These are phyloP conservation scores for Sisor rabdophorus DNA, from an alignment of 2,113 vertebrate species.

Conservation along the genomic window DNA sequence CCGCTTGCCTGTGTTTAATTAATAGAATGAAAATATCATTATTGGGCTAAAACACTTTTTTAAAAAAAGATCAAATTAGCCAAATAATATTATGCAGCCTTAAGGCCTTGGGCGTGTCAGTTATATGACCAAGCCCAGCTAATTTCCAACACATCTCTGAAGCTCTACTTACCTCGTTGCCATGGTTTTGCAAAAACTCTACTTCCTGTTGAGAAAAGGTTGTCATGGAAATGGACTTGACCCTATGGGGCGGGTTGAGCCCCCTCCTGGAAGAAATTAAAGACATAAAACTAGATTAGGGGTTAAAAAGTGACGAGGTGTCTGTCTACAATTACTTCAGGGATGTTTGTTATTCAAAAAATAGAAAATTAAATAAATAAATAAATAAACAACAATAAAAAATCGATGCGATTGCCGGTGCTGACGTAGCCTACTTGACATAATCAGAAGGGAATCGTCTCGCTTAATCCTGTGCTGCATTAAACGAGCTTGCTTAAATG, in stretches of 20 bases:
- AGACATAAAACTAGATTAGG: conserved; percentile 17
- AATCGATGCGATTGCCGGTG: background rate
- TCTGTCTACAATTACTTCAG: background rate
- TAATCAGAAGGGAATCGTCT: background rate
- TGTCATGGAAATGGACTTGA: conserved; percentile 94
- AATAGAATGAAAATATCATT: background rate
- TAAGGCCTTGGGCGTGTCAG: no score
- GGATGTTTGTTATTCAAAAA: no score
- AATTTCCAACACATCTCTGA: background rate
- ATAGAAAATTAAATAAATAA: background rate
- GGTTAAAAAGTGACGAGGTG: background rate
- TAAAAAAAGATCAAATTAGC: background rate
- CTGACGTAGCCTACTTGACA: background rate
- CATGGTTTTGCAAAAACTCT: conserved; percentile 84
- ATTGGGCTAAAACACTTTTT: background rate
- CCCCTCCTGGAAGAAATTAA: conserved; percentile 74
- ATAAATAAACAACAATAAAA: background rate
- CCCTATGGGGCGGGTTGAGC: conserved; percentile 86
- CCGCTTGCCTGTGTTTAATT: background rate
- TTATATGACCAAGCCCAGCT: background rate
- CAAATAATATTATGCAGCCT: no score
- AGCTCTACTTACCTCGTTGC: conserved; percentile 79
- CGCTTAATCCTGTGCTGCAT: background rate
- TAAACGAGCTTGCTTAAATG: conserved; percentile 21
- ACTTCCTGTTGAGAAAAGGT: conserved; percentile 90